Evolutionary conservation across 2,797 vertebrate genomes (phyloP).

Genomic region (Argya squamiceps): DNA sequence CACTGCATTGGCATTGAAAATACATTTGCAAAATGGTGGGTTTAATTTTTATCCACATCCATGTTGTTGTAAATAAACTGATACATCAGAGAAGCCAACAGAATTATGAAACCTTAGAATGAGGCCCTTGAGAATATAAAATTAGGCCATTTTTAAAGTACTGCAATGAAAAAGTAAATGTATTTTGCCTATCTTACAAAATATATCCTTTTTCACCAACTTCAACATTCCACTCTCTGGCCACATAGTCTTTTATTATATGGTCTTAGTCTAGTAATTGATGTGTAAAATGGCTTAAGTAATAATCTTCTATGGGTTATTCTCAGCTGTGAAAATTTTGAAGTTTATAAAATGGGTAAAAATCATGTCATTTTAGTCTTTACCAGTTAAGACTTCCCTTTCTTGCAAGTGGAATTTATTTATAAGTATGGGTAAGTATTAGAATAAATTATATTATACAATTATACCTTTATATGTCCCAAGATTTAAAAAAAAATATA

Average conservation of each 20-base stretch:
- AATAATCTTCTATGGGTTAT: not conserved
- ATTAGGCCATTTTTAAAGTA: not conserved
- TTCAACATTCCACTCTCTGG: not conserved
- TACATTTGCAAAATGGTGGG: not conserved
- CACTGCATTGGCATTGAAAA: not conserved
- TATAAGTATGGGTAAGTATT: not conserved
- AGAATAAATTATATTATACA: not conserved
- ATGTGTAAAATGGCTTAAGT: not conserved
- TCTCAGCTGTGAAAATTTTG: not conserved
- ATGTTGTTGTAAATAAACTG: not conserved
- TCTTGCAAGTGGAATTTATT: not conserved
- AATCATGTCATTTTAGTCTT: not conserved
- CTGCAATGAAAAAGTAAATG: not conserved
- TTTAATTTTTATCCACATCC: not conserved
- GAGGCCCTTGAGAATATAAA: not conserved
- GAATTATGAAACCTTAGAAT: not conserved
- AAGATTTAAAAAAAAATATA: not conserved
- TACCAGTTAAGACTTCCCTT: not conserved
- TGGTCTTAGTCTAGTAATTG: not conserved
- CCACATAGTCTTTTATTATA: not conserved
- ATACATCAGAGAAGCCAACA: not conserved
- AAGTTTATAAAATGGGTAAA: not conserved
- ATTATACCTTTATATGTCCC: not conserved
- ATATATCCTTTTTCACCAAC: not conserved
- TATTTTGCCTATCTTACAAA: not conserved